Evolutionary conservation across 2,113 vertebrate genomes (phyloP), one percentile per base, ranked within the genome.

Genomic region (Oostethus manadensis): DNA sequence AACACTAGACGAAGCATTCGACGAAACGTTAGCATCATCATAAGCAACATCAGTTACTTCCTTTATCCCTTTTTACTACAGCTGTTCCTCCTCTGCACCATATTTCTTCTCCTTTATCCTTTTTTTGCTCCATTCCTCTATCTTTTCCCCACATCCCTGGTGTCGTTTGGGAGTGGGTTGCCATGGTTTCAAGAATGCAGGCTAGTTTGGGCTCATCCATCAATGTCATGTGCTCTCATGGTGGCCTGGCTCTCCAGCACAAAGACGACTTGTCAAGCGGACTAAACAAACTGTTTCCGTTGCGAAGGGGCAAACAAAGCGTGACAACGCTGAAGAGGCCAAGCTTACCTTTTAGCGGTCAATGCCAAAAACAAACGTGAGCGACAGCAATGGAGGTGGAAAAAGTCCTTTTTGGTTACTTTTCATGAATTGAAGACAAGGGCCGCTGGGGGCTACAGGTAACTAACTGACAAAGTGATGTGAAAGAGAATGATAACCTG

Each of bases 1-100:
- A 99, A 90, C 81, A 96, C 95, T 98, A 85, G 69, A 82, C 64
- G 86, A 58, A 71, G 10, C 22, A 26, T 46, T 8, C 21, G 3
- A 15, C 29, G 18, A 56, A 3, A 14, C 33, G 26, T 15, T 4
- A 22, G 17, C 9, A 53, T 54, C 20, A 49, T 22, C 10, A 49
- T 15, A 2, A 35, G 21, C 14, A 33, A 38, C 20, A 8, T 13
- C 10, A 23, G 48, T 21, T 49, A 49, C 13, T 1, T 18, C 11
- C 48, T 42, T 4, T 13, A 42, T 42, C 38, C 13, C 38, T 13
- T 13, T 4, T 14, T 42, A 2, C 38, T 42, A 33, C 29, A 33
- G 29, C 8, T 33, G 29, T 33, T 33, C 29, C 29, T 33, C 29
- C 45, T 18, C 45, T 47, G 1, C 17, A 9, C 8, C 17, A 5